Base-by-base conservation (phyloP, 2,797 vertebrate species). In the Enteromius treurensis region DNA sequence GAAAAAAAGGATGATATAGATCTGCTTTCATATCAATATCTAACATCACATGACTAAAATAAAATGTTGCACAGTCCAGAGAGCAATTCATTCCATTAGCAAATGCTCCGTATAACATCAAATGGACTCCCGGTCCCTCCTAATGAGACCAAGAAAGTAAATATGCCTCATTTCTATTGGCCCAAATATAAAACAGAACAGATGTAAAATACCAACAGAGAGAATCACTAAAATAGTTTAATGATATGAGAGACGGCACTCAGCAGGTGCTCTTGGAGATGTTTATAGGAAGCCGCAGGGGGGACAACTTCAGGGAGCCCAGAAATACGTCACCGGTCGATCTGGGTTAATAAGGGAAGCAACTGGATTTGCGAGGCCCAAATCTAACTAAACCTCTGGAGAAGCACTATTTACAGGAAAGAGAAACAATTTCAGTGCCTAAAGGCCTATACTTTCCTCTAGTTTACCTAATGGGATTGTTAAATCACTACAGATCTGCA, bases 311-410 rank as follows among this genome's bases (percentile, higher is more conserved):
- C 71, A 53, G 80, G 70, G 80, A 82, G 71, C 60, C n/a, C 45
- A 75, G 47, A 82, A n/a, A 11, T 32, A 67, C 23, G 7, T 76
- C 73, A 42, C 19, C 11, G 11, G 32, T 69, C 19, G 37, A 77
- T 68, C 34, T 77, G 60, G 73, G 62, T 77, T 82, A 77, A 82
- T 77, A 49, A 77, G 62, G 15, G 47, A 67, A 82, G 62, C 23
- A 45, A 69, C 14, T 69, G 62, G 45, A 40, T 77, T 68, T 58
- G 45, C 14, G 8, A 73, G 34, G 23, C 7, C 40, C 19, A n/a
- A 37, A 49, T 21, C 51, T 21, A 58, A 68, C n/a, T 55, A 67
- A 67, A 82, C 73, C 47, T 6, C 14, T 14, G n/a, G 62, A 82
- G 37, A 74, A 37, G 14, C 32, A 4, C 13, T 34, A 19, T 29